A percentile compares a stretch with the other conserved stretches of the same genome.
Evolutionary conservation across 1,140 invertebrate species (phyloP).

Genomic region (Neomicropteryx cornuta): DNA sequence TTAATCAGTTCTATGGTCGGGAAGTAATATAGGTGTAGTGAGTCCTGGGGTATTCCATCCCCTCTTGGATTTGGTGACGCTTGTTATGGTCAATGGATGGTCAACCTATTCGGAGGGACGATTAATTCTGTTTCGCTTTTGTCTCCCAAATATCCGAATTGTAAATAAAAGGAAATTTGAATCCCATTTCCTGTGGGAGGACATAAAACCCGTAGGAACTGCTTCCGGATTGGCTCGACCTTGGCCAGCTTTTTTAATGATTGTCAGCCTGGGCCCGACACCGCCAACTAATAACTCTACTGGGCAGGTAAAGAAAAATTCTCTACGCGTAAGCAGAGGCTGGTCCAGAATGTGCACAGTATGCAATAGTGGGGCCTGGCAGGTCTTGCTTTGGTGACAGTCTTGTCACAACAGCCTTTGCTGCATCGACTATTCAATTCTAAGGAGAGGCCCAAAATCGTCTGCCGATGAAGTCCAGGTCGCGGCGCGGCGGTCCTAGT

Average conservation of each 20-base stretch:
- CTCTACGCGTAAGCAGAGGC: background rate
- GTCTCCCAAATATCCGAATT: background rate
- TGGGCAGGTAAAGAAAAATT: background rate
- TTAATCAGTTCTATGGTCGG: no score
- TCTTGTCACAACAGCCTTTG: background rate
- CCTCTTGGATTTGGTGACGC: no score
- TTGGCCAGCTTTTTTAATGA: no score
- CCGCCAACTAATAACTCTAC: background rate
- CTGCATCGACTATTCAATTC: background rate
- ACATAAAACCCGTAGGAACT: no score
- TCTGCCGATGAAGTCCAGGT: background rate
- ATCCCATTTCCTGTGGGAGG: background rate
- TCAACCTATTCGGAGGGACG: no score
- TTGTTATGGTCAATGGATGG: no score
- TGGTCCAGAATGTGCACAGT: no score
- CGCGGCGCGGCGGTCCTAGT: constrained; percentile 22
- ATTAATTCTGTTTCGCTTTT: no score
- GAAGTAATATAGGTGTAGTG: no score
- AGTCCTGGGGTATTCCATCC: no score
- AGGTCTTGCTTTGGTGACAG: background rate
- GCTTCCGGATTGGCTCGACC: no score
- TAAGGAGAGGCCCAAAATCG: background rate
- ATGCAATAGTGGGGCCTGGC: background rate
- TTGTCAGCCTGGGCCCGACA: background rate
- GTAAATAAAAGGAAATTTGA: background rate